phyloP scores from a whole-genome alignment of 2,113 vertebrate species.

The Emydocephalus ijimae region DNA sequence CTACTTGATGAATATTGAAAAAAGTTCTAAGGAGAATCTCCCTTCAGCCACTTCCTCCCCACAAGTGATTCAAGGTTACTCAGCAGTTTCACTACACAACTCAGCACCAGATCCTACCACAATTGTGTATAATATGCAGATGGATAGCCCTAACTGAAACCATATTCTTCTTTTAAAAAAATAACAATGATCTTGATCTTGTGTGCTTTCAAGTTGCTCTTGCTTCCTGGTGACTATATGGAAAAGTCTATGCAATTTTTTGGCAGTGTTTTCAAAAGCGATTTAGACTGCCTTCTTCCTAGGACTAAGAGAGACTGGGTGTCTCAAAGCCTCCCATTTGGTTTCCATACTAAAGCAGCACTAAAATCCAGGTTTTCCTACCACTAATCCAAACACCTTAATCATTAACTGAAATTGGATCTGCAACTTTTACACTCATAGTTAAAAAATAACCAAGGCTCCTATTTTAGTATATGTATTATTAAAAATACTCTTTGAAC shows the following conservation, averaged over 20 bases:
- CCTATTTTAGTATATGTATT: not conserved
- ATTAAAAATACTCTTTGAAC: not conserved
- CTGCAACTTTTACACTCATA: not conserved
- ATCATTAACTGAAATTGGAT: not conserved
- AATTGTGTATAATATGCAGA: not conserved
- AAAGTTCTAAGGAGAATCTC: not conserved
- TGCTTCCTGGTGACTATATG: not conserved
- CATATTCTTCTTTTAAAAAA: not conserved
- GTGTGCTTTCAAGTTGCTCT: not conserved
- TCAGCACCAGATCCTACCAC: not conserved
- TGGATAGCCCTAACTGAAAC: not conserved
- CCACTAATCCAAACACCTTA: not conserved
- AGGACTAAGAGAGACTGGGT: not conserved
- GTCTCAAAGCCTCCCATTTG: not conserved
- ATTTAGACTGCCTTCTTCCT: not conserved
- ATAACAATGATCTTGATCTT: not conserved
- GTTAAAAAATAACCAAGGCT: conserved; percentile 16
- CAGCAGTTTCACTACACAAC: not conserved
- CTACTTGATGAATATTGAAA: not conserved
- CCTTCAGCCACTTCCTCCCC: not conserved
- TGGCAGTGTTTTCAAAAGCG: not conserved
- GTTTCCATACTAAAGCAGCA: not conserved
- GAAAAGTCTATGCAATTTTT: not conserved
- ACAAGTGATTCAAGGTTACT: not conserved
- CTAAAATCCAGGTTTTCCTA: not conserved